These are phyloP conservation scores for Apamea anceps DNA, from an alignment of 2,888 invertebrate species.

Conservation along the genomic window DNA sequence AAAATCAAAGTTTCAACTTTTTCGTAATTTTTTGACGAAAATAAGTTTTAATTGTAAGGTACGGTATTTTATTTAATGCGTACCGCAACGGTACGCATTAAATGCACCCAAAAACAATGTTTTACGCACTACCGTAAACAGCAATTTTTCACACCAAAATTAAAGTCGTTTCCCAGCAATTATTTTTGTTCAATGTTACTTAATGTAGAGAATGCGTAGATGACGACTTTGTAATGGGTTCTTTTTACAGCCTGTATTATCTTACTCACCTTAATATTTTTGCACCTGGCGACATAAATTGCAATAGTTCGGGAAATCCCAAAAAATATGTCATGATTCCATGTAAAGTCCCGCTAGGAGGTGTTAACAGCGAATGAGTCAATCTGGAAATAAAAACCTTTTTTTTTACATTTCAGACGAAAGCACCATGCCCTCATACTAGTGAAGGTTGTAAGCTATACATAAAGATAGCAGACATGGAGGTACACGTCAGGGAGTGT, in stretches of 20 bases:
- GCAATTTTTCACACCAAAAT: neutral
- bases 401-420: constrained; percentile 65
- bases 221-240: neutral
- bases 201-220: neutral
- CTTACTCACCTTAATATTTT: neutral
- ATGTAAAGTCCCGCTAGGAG: too few relatives aligned
- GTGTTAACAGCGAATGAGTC: neutral
- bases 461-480: constrained; percentile 72
- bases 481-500: constrained; percentile 77
- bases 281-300: constrained; percentile 3
- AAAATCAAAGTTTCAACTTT: neutral
- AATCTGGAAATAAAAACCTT: neutral
- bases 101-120: neutral
- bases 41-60: neutral
- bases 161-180: neutral
- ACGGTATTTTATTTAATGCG: neutral
- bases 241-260: neutral
- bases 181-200: neutral
- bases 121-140: neutral
- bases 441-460: constrained; percentile 75
- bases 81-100: neutral
- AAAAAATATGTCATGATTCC: neutral
- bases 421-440: constrained; percentile 72
- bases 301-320: constrained; percentile 4
- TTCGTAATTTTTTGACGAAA: neutral